Percentiles rank a stretch among this genome's conserved stretches.
Evolutionary conservation across 53 echinoderm and acorn worm species (phyloP).

Genomic region (Stichopus horrens): DNA sequence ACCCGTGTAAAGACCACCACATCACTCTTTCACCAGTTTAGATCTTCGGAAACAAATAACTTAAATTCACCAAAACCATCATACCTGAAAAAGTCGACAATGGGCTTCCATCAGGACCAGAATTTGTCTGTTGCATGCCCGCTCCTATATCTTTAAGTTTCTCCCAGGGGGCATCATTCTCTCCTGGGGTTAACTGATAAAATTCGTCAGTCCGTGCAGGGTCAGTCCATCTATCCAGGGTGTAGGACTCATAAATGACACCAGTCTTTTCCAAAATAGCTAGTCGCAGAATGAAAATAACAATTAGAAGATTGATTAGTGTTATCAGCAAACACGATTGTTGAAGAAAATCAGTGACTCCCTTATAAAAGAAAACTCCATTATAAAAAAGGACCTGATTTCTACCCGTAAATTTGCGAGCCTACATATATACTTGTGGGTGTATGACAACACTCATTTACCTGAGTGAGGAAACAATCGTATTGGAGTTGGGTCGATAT

Average conservation of each 20-base stretch:
- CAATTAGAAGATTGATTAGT: no score
- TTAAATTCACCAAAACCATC: not conserved
- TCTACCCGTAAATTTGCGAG: no score
- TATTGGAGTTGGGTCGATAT: constrained; percentile 76
- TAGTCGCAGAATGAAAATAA: not conserved
- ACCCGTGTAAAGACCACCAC: no score
- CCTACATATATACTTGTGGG: no score
- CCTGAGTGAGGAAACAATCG: constrained; percentile 81
- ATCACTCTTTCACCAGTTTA: no score
- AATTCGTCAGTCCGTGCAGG: constrained; percentile 61
- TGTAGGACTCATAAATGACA: constrained; percentile 78
- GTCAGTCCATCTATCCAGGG: constrained; percentile 79
- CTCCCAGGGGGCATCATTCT: constrained; percentile 69
- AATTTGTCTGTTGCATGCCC: constrained; percentile 75
- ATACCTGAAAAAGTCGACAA: constrained; percentile 74
- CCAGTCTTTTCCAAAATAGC: constrained; percentile 66
- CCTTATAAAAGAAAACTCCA: no score
- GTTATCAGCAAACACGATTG: no score
- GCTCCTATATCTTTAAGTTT: constrained; percentile 62
- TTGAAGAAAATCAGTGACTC: no score
- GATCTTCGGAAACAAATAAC: not conserved
- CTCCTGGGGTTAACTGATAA: constrained; percentile 71
- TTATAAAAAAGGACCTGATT: no score
- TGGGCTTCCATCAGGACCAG: constrained; percentile 82
- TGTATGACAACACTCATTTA: not conserved